These are phyloP conservation scores for Helicolenus hilgendorfi DNA, from an alignment of 2,797 vertebrate species.

Conservation along the genomic window DNA sequence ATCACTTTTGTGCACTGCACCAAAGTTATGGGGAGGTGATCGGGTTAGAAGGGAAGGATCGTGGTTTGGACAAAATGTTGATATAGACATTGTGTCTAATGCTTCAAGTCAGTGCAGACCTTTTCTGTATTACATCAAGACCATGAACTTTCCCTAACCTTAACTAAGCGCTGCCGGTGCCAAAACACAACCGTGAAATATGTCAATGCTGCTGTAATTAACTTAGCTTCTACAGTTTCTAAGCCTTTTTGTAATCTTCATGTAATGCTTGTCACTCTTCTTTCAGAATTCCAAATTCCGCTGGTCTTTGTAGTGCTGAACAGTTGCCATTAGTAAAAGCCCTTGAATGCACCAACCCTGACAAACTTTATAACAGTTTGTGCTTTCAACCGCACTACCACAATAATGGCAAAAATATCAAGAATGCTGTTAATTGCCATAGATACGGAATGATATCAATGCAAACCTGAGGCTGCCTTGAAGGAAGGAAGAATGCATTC, in stretches of 20 bases:
- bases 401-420: neutral
- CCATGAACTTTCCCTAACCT: neutral
- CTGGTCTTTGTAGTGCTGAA: neutral
- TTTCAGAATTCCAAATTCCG: neutral
- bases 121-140: neutral
- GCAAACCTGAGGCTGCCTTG: neutral
- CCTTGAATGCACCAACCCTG: neutral
- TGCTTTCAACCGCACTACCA: neutral
- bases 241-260: neutral
- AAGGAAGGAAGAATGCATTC: neutral
- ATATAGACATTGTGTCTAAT: neutral
- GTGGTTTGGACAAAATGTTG: neutral
- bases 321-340: neutral
- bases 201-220: neutral
- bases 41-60: neutral
- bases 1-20: neutral
- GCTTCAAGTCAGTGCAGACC: neutral
- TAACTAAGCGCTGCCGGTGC: neutral
- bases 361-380: neutral
- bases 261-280: neutral
- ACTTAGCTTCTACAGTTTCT: neutral
- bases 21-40: neutral
- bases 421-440: neutral
- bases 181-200: neutral
- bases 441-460: neutral